A percentile compares a stretch with the other conserved stretches of the same genome.
These are phyloP conservation scores for Actinia tenebrosa DNA, from an alignment of 64 coral and sea anemone species.

Conservation along the genomic window DNA sequence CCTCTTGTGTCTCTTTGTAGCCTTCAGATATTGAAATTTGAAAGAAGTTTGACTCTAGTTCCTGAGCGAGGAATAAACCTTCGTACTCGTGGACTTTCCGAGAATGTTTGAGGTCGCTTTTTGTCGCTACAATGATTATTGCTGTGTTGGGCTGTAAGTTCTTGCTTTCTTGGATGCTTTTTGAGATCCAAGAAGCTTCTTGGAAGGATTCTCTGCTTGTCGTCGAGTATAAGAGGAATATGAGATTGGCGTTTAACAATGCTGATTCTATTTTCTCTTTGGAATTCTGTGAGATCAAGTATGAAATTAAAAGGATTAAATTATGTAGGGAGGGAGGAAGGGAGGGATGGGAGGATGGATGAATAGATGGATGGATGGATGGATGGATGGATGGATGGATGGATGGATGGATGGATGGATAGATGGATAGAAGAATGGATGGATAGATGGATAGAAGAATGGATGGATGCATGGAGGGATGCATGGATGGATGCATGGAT, in stretches of 20 bases:
- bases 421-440: too few species aligned
- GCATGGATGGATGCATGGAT: too few species aligned
- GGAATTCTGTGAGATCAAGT: conserved; percentile 51
- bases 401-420: too few species aligned
- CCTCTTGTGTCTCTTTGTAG: conserved; percentile 40
- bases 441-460: too few species aligned
- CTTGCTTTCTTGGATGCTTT: conserved; percentile 55
- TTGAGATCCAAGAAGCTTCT: conserved; percentile 60
- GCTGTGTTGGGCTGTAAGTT: conserved; percentile 38
- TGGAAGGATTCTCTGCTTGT: conserved; percentile 58
- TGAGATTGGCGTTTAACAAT: conserved; percentile 42
- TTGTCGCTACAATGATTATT: conserved; percentile 55
- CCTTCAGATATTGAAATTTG: conserved; percentile 44
- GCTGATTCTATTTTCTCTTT: conserved; percentile 52
- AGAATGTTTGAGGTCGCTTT: conserved; percentile 47
- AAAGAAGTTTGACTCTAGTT: conserved; percentile 32
- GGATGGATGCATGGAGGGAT: too few species aligned
- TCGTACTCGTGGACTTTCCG: conserved; percentile 62
- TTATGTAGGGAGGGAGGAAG: not conserved
- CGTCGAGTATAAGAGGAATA: conserved; percentile 67
- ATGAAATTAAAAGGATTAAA: not conserved
- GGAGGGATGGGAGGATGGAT: not conserved
- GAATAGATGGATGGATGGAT: not conserved
- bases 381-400: not conserved
- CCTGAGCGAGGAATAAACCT: conserved; percentile 32